Evolutionary conservation across 2,113 vertebrate species (phyloP).

Genomic region (Ceratotherium simum): DNA sequence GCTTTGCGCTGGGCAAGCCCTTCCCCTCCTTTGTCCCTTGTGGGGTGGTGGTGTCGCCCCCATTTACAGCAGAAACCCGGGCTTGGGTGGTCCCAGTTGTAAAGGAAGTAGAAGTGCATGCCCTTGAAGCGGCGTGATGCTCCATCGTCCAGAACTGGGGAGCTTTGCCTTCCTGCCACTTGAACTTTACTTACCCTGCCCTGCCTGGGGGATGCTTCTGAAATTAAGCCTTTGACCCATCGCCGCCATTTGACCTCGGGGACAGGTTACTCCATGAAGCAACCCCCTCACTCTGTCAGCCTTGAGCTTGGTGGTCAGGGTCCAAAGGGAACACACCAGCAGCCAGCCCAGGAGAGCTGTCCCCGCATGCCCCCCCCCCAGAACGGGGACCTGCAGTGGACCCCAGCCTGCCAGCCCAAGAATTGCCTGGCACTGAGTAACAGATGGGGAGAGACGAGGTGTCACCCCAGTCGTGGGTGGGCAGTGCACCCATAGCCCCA

Average conservation of each 20-base stretch:
- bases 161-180: background rate
- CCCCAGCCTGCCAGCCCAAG: background rate
- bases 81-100: rapidly evolving
- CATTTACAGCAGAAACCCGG: background rate
- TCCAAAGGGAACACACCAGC: background rate
- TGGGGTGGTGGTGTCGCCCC: background rate
- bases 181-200: too few relatives aligned
- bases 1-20: background rate
- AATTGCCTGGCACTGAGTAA: background rate
- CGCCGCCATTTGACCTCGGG: background rate
- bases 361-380: rapidly evolving
- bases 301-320: background rate
- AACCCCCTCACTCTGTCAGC: background rate
- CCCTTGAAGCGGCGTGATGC: rapidly evolving
- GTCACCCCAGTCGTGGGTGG: background rate
- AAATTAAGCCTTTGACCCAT: background rate
- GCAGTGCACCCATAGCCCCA: background rate
- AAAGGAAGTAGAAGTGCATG: rapidly evolving
- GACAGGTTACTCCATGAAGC: background rate
- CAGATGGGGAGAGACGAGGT: background rate
- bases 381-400: background rate
- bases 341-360: background rate
- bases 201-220: background rate
- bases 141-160: rapidly evolving
- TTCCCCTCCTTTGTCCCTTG: background rate